Base-by-base conservation (phyloP, 2,797 vertebrate genomes). In the Natrix natrix region DNA sequence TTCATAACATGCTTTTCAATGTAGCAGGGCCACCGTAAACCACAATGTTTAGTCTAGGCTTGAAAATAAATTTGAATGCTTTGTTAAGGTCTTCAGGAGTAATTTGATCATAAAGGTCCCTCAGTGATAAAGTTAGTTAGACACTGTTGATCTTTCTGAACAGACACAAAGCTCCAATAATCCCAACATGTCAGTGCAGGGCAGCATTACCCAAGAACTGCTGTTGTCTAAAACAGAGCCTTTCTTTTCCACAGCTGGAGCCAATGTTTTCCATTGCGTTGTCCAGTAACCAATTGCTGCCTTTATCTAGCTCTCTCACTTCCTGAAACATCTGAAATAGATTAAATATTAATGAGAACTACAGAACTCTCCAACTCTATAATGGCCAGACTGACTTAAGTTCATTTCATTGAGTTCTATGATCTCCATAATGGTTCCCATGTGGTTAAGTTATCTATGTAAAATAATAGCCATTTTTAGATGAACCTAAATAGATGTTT, bases 1-100 rank as follows among this genome's bases (percentile, higher is more conserved):
- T 93, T 92, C 57, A n/a, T 74, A 87, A 43, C 37, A 86, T 94
- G 55, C 92, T 93, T 8, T 12, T 20, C 89, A 93, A 90, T 3
- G 24, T 24, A 87, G 54, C 10, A 55, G 43, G 5, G 22, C 37
- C 22, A n/a, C 1, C 14, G 1, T 2, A 66, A 91, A 93, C 43
- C 3, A 63, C 43, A 63, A 24, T 55, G n/a, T 60, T 61, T 83
- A 32, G 59, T 22, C 2, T 8, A 8, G 60, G 12, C 48, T 22
- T 24, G 57, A 43, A 89, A 17, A 61, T 3, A 59, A 83, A 24
- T 61, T 61, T 59, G 86, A 54, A 26, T 56, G 11, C 43, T 86
- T 16, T 89, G 61, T 24, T 92, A 74, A 22, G 4, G 1, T 90
- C 56, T 90, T 87, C 66, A 87, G 48, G 26, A 87, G 43, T 63